phyloP scores from a whole-genome alignment of 2,113 vertebrate genomes.

The Halcyon senegalensis region DNA sequence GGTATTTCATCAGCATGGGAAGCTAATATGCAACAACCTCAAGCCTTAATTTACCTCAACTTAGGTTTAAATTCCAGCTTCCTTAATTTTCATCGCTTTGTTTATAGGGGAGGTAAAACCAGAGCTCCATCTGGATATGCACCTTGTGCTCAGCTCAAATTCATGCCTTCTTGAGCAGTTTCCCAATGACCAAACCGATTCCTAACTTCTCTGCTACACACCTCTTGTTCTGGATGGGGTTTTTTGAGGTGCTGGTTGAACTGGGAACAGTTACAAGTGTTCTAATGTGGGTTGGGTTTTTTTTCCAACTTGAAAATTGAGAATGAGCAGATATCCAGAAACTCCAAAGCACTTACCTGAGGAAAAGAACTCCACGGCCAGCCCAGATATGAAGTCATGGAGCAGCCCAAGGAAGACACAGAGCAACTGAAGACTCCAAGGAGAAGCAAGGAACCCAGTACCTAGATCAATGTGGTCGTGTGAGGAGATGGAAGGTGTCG shows the following conservation, averaged over 20 bases:
- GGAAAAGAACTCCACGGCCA: not conserved
- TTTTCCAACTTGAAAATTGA: fast-evolving
- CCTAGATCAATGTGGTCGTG: fast-evolving
- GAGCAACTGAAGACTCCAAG: fast-evolving
- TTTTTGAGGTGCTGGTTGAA: not conserved
- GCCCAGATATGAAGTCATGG: fast-evolving
- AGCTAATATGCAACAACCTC: fast-evolving
- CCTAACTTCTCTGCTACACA: fast-evolving
- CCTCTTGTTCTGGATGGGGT: fast-evolving
- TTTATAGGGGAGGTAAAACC: fast-evolving
- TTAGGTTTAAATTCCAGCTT: not conserved
- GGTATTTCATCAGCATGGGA: fast-evolving
- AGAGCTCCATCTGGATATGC: fast-evolving
- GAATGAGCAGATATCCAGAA: not conserved
- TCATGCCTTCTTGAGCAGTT: fast-evolving
- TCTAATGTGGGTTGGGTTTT: fast-evolving
- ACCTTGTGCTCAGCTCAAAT: not conserved
- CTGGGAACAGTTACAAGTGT: fast-evolving
- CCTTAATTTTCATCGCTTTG: fast-evolving
- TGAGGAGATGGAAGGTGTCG: fast-evolving
- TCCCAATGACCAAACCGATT: not conserved
- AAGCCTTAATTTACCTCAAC: not conserved
- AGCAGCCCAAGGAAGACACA: fast-evolving
- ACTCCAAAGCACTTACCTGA: not conserved
- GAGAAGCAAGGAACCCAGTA: fast-evolving